Conservation (phyloP, 2,888 invertebrate species). For the Trichopria drosophilae region DNA sequence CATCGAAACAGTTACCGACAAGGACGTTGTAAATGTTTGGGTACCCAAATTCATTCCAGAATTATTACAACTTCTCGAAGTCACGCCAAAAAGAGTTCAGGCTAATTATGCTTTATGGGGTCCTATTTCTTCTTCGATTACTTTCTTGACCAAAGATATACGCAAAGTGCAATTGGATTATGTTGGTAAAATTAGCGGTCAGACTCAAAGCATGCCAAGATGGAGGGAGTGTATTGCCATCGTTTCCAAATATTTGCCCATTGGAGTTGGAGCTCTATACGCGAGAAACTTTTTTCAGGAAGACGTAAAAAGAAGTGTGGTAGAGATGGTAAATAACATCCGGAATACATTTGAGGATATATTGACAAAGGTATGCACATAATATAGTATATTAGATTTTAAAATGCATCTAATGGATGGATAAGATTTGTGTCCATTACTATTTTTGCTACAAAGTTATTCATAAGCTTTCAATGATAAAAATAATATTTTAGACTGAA, state of each 20-base stretch:
- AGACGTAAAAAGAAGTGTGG: slow-evolving; percentile 77
- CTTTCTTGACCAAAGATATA: slow-evolving; percentile 51
- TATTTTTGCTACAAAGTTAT: neutral
- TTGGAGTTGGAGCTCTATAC: slow-evolving; percentile 83
- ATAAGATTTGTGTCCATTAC: neutral
- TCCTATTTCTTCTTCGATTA: slow-evolving; percentile 49
- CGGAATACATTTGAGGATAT: slow-evolving; percentile 80
- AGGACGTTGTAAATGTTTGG: slow-evolving; percentile 78
- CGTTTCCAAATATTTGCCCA: slow-evolving; percentile 72
- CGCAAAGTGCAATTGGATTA: slow-evolving; percentile 53
- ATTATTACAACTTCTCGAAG: neutral
- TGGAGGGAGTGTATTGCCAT: slow-evolving; percentile 91
- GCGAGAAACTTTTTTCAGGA: slow-evolving; percentile 85
- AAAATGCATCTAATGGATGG: neutral
- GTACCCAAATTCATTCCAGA: slow-evolving; percentile 63
- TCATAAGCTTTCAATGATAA: neutral
- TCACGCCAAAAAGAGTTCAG: slow-evolving; percentile 52
- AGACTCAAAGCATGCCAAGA: slow-evolving; percentile 49
- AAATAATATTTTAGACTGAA: slow-evolving; percentile 60
- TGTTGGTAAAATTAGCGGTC: slow-evolving; percentile 52
- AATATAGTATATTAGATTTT: neutral
- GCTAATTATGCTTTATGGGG: slow-evolving; percentile 63
- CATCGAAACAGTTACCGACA: slow-evolving; percentile 63
- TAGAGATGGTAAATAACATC: slow-evolving; percentile 86
- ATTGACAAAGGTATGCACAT: slow-evolving; percentile 62